Base-by-base conservation (phyloP, 2,888 invertebrate genomes). In the Helicoverpa assulta region DNA sequence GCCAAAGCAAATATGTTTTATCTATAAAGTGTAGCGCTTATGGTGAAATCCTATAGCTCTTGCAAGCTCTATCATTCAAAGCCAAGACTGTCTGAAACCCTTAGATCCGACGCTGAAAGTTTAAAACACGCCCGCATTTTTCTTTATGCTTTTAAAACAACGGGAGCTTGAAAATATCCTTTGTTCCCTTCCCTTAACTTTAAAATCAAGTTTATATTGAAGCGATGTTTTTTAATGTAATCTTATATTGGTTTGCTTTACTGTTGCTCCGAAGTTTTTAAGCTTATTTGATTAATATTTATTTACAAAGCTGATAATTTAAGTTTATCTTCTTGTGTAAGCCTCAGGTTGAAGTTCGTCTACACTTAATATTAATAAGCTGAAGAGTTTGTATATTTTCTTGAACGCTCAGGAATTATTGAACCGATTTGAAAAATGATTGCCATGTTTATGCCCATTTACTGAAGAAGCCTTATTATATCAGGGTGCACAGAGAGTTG, bases 91-190 rank as follows among this genome's bases (percentile, higher is more conserved):
- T 78, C 83, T 84, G 80, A 72, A 84, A 80, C 80, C 82, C 80
- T 81, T 60, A 54, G 84, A 91, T 90, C 88, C 90, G 74, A 80
- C 83, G 85, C 73, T 85, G 85, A 87, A 84, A 88, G 88, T 86
- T 88, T 86, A 83, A 86, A 87, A 86, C 87, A 88, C 86, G 87
- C 83, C 72, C 81, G 80, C 81, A 83, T 83, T 86, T 84, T 86
- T 76, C 80, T 79, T 72, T 80, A 75, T 79, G 76, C 76, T 77
- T 84, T 83, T 79, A 85, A 86, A 84, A 85, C 79, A 86, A 87
- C 71, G 81, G 63, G 73, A 76, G 72, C 77, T 73, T 21, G 64
- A 64, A 69, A 79, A 81, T 64, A 79, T 79, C 69, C 70, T 78
- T 84, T 84, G 75, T 82, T 81, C 65, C 37, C 63, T 37, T 18